Percentiles rank a stretch among this genome's conserved stretches.
Evolutionary conservation across 2,797 vertebrate species (phyloP).

Genomic region (Gymnopithys bicolor): DNA sequence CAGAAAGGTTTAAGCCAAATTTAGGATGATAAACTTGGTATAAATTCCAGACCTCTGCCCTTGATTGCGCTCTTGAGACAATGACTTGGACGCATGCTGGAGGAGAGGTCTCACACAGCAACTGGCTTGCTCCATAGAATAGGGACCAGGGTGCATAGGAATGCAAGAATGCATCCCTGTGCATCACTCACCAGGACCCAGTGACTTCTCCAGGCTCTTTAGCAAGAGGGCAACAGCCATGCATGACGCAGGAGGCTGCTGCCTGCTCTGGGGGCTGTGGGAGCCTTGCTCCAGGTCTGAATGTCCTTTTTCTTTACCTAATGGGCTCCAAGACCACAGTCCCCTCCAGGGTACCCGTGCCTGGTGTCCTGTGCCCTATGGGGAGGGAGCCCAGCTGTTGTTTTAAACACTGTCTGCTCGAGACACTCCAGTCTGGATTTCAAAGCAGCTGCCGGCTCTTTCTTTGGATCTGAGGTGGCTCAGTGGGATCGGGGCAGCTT

Average conservation of each 20-base stretch:
- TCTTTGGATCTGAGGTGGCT: conserved; percentile 43
- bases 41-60: neutral
- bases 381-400: conserved; percentile 49
- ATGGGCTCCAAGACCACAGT: neutral
- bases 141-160: neutral
- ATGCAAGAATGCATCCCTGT: neutral
- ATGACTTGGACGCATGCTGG: rapidly evolving
- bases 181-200: neutral
- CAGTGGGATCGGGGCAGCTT: conserved; percentile 13
- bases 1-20: neutral
- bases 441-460: conserved; percentile 48
- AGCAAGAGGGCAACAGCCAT: rapidly evolving
- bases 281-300: neutral
- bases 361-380: neutral
- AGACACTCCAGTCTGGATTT: conserved; percentile 54
- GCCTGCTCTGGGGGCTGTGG: neutral
- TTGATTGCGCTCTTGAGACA: rapidly evolving
- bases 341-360: neutral
- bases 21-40: neutral
- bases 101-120: rapidly evolving
- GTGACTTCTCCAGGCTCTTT: neutral
- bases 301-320: neutral
- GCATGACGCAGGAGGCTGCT: neutral
- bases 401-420: conserved; percentile 19
- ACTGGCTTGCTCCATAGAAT: rapidly evolving